Evolutionary conservation across 1,140 invertebrate species (phyloP).

Genomic region (Tetragnatha versicolor): DNA sequence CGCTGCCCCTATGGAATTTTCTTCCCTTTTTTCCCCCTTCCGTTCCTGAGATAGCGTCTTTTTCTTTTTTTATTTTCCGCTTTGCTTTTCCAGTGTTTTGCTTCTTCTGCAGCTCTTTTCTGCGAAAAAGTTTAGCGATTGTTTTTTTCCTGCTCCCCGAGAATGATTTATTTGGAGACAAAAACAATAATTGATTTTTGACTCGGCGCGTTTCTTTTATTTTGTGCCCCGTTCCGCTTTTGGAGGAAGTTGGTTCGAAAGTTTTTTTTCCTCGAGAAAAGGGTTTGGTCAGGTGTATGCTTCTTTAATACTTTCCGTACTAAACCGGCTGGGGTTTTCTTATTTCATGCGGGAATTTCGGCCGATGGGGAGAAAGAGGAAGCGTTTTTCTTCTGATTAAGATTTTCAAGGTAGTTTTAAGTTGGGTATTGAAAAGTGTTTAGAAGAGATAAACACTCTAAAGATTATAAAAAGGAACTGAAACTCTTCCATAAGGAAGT

Average conservation of each 20-base stretch:
- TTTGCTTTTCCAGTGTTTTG: neutral
- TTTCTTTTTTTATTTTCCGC: slow-evolving; percentile 4
- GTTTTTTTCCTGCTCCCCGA: neutral
- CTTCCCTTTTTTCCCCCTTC: neutral
- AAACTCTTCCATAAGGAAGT: no score
- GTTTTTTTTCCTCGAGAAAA: neutral
- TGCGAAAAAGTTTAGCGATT: neutral
- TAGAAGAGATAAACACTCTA: no score
- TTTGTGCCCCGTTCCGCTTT: no score
- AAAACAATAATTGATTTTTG: slow-evolving; percentile 45
- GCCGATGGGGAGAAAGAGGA: no score
- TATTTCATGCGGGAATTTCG: no score
- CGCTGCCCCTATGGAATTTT: slow-evolving; percentile 15
- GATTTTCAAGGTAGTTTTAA: no score
- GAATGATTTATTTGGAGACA: slow-evolving; percentile 43
- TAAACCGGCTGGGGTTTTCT: no score
- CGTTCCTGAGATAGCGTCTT: neutral
- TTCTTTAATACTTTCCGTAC: no score
- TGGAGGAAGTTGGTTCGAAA: neutral
- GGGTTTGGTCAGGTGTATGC: neutral
- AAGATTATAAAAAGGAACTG: no score
- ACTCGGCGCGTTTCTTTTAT: slow-evolving; percentile 7
- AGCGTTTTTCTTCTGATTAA: no score
- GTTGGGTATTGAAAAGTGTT: no score
- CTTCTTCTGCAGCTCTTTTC: slow-evolving; percentile 2